Conservation (phyloP, 2,888 invertebrate genomes). For the Hirtodrosophila duncani region DNA sequence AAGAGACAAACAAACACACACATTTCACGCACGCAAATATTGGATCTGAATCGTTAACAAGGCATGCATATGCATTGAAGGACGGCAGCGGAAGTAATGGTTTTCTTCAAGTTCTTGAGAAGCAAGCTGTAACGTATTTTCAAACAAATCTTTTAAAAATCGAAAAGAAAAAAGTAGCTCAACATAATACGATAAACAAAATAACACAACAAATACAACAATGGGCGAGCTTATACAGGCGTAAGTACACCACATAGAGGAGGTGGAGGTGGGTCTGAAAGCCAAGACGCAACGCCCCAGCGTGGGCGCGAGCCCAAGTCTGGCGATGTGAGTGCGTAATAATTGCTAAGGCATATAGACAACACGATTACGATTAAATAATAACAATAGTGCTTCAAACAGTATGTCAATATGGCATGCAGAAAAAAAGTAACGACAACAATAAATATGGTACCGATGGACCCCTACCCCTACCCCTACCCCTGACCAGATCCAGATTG, state of each 20-base stretch:
- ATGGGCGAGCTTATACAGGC: conserved; percentile 44
- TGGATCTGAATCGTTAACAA: not conserved
- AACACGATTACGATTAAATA: not conserved
- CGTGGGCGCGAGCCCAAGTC: conserved; percentile 1
- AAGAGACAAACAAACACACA: conserved; percentile 4
- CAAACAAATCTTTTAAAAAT: conserved; percentile 6
- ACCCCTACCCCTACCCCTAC: no score
- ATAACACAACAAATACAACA: conserved; percentile 26
- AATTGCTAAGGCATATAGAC: conserved; percentile 1
- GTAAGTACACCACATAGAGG: conserved; percentile 35
- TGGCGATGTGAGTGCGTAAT: conserved; percentile 4
- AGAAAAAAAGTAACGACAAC: no score
- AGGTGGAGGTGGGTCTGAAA: not conserved
- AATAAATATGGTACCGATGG: no score
- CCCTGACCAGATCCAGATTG: conserved; percentile 6
- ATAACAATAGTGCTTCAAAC: not conserved
- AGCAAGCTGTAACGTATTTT: conserved; percentile 47
- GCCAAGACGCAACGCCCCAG: not conserved
- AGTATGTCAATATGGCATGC: no score
- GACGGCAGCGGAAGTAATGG: conserved; percentile 22
- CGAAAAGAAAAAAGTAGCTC: conserved; percentile 10
- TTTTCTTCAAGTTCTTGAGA: conserved; percentile 31
- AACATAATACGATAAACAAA: conserved; percentile 13
- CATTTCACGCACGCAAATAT: no score
- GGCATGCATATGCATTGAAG: not conserved